phyloP scores from a whole-genome alignment of 2,888 invertebrate species.

The Volucella inanis region DNA sequence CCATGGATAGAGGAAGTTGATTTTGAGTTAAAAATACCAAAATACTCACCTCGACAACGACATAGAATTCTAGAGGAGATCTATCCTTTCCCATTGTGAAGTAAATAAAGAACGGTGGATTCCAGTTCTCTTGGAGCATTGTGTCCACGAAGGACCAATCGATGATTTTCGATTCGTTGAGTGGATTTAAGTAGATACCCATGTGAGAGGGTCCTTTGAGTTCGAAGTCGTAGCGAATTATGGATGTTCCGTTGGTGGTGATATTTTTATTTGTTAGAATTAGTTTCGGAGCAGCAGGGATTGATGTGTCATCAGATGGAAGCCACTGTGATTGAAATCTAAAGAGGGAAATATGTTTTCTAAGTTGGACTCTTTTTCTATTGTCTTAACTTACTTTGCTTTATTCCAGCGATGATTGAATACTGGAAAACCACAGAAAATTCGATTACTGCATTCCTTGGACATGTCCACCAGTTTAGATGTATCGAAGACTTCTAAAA shows the following conservation, averaged over 20 bases:
- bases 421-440: conserved; percentile 80
- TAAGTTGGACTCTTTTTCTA: neutral
- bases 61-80: conserved; percentile 78
- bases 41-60: conserved; percentile 79
- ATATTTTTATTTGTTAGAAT: conserved; percentile 74
- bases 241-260: conserved; percentile 70
- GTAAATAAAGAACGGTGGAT: conserved; percentile 79
- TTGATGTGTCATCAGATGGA: conserved; percentile 74
- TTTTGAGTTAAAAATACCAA: conserved; percentile 14
- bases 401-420: conserved; percentile 79
- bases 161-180: conserved; percentile 75
- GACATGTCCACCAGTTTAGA: conserved; percentile 75
- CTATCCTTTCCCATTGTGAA: conserved; percentile 78
- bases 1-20: neutral
- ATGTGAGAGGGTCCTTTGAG: conserved; percentile 79
- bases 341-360: neutral
- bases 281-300: conserved; percentile 77
- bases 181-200: conserved; percentile 79
- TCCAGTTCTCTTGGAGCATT: conserved; percentile 76
- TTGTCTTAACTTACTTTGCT: conserved; percentile 29
- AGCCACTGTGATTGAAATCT: conserved; percentile 77
- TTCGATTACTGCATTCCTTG: conserved; percentile 76
- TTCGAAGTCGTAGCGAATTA: conserved; percentile 77
- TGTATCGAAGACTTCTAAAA: conserved; percentile 76
- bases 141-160: conserved; percentile 80